Base-by-base conservation (phyloP, 2,113 vertebrate genomes). In the Cephalopholis sonnerati region DNA sequence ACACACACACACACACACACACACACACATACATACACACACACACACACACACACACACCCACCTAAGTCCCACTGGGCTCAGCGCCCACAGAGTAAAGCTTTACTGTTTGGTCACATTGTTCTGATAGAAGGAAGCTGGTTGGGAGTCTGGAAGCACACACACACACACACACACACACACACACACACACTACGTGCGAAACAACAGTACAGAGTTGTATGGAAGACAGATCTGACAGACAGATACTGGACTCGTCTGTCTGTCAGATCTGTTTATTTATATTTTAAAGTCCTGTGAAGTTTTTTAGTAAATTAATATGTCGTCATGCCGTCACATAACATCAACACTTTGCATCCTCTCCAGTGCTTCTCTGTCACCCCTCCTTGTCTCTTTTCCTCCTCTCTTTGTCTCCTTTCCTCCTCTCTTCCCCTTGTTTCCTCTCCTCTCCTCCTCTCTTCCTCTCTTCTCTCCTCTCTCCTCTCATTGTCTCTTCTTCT, bases 81-180 rank as follows among this genome's bases (percentile, higher is more conserved):
- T 81, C 55, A 15, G 39, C 3, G 39, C 2, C 22, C 39, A 58
- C 62, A 55, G 36, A 44, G 73, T 55, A 64, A 82, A 74, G 39
- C 70, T 69, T 27, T 55, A 57, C 25, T 73, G 72, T 78, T 77
- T 62, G 57, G 64, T 74, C 74, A 74, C 74, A 13, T 29, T 82
- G 51, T 78, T 41, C 41, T 36, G 32, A 36, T 36, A 36, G 32
- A 36, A 24, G 51, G 39, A 57, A 66, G 54, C 1, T 57, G n/a
- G n/a, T 57, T 25, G 11, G 12, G 46, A 48, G 46, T 48, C 46
- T 48, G 48, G 46, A 48, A 10, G 54, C 65, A 51, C 27, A 61
- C 46, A 41, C 66, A 54, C 29, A 57, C 51, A 53, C 36, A n/a
- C 39, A 77, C 65, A 51, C 24, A 58, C 53, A 58, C 27, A 77